A percentile compares a stretch with the other conserved stretches of the same genome.
These are phyloP conservation scores for Camponotus fellah DNA, from an alignment of 2,888 invertebrate genomes.

Conservation along the genomic window DNA sequence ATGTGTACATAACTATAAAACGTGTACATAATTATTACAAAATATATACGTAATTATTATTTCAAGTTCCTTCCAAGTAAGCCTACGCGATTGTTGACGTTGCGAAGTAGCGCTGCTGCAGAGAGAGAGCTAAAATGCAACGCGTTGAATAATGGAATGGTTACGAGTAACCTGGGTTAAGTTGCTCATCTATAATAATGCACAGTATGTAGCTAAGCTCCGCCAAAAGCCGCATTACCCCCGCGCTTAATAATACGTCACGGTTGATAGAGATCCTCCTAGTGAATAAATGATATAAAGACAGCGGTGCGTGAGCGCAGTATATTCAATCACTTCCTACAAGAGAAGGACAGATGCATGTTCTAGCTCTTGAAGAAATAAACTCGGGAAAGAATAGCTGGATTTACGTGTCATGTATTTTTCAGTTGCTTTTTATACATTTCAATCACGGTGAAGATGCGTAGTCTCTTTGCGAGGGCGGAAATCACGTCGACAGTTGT, in stretches of 20 bases:
- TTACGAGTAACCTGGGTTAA: constrained; percentile 52
- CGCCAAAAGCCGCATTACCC: constrained; percentile 52
- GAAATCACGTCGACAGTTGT: neutral
- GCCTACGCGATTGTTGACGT: constrained; percentile 43
- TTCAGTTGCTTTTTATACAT: neutral
- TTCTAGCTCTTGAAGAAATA: neutral
- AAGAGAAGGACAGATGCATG: neutral
- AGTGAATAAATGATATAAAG: constrained; percentile 50
- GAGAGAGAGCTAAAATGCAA: constrained; percentile 42
- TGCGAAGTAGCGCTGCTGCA: constrained; percentile 19
- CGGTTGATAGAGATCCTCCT: constrained; percentile 51
- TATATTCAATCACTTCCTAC: constrained; percentile 32
- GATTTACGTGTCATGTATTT: neutral
- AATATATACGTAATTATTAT: constrained; percentile 5
- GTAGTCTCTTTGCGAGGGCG: neutral
- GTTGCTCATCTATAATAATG: constrained; percentile 57
- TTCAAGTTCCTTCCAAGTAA: constrained; percentile 23
- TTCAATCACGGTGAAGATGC: neutral
- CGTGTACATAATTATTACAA: neutral
- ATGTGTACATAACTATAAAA: neutral
- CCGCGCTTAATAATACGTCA: constrained; percentile 54
- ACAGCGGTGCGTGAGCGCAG: constrained; percentile 1
- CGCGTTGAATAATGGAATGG: constrained; percentile 53
- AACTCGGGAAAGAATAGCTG: neutral
- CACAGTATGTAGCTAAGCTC: constrained; percentile 50